Evolutionary conservation across 2,113 vertebrate species (phyloP), one percentile per base, ranked within the genome.

Genomic region (Phyllostomus discolor): DNA sequence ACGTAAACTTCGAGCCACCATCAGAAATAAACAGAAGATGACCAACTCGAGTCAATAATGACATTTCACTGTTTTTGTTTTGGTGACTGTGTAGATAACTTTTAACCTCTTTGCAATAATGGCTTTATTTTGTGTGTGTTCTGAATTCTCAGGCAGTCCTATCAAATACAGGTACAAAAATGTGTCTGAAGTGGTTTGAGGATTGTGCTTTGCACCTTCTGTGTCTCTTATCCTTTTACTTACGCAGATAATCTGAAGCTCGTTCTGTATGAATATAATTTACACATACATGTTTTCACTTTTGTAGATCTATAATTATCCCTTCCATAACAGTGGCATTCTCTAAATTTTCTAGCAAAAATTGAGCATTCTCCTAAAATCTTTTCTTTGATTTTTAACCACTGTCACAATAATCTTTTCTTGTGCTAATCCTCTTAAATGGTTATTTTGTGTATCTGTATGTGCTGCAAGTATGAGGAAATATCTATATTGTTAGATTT

Each of bases 1-100:
- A 43, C 97, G 97, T 9, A 98, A 97, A 81, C 97, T 98, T 82
- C 76, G 97, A 84, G 97, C 97, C 79, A 98, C 97, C 83, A 98
- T 98, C 93, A 96, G 97, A 92, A 98, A 97, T 96, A 98, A 98
- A 78, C 97, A 97, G 84, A 98, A 98, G 76, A 95, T 91, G 96
- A 95, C 94, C 85, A 96, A 86, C 75, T 79, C 96, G 79, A 91
- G 78, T 88, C 90, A 97, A 38, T 96, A 95, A 92, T 85, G 66
- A 9, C 72, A 88, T 96, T 90, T 93, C 31, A 88, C 2, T 87
- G 35, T 97, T 93, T 86, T 50, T 91, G 35, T 95, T 66, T 72
- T 84, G 41, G 7, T 90, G 69, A 87, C 94, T 83, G 76, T 86
- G 57, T 88, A 86, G 90, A 24, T 92, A 82, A 93, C 31, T 75